Evolutionary conservation across 2,113 vertebrate species (phyloP), one percentile per base, ranked within the genome.

Genomic region (Myodes glareolus): DNA sequence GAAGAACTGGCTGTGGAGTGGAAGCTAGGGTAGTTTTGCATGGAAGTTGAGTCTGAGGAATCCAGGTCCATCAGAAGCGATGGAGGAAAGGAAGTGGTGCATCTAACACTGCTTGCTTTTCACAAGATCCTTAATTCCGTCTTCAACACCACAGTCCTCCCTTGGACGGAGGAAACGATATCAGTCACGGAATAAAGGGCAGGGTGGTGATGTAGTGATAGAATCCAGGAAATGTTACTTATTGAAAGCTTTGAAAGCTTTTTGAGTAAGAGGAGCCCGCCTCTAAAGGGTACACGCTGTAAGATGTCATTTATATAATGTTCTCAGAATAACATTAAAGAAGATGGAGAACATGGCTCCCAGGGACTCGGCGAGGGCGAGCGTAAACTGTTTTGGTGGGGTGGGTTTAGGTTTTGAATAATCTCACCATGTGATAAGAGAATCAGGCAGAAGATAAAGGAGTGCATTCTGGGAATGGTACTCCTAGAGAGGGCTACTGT

Each of bases 401-500:
- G 45, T 23, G 25, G 27, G 39, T 73, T 73, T 94, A 2, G 9
- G 21, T 77, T 73, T 80, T 8, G 45, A 65, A 68, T 42, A 50
- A 50, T 84, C 72, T 86, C 1, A 3, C 3, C 17, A 31, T 42
- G 29, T 42, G 63, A 82, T 55, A 19, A 67, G 73, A 39, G 52
- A 12, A 52, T 21, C 86, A 33, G 2, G 39, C 23, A 10, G 10
- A 16, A 47, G 68, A 33, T 36, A 70, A 76, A 68, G 0, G 29
- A 47, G 14, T 16, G 7, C 8, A 1, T 61, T 45, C 10, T 16
- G 31, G 55, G 27, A 73, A 8, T 1, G 27, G 4, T 14, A 5
- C 1, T 0, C 1, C 25, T 13, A 31, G 67, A 39, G 12, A 50
- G 16, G 19, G 33, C 7, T 2, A 0, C 2, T 1, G 45, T 47